Base-by-base conservation (phyloP, 1,140 invertebrate species). In the Neotoxoptera formosana region DNA sequence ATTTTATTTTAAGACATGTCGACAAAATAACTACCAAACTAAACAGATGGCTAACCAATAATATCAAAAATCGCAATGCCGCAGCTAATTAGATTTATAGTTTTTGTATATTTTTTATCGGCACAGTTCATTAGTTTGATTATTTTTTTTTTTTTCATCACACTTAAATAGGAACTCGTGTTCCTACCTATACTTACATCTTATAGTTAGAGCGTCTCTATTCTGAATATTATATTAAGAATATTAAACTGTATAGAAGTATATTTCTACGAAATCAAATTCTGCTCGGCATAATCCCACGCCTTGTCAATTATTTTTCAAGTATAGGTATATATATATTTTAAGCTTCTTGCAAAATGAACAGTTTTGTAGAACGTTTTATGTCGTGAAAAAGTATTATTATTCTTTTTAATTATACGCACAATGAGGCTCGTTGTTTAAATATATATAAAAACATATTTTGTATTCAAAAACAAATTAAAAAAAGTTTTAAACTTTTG, bases 361-460 rank as follows among this genome's bases (percentile, higher is more conserved):
- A 76, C 60, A 76, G n/a, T n/a, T 67, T 67, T 67, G 30, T 67
- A 67, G 30, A 67, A 67, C 60, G 60, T 67, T 76, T 76, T 76
- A 76, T 76, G 60, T 76, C 60, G 11, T n/a, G n/a, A 76, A 76
- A 67, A 76, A 76, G 51, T 76, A 76, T 76, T 76, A 76, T n/a
- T 76, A 76, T 76, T 67, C 30, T 67, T n/a, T 76, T 76, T 76
- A 76, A 76, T 76, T 76, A 76, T 76, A 76, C 30, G 14, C 60
- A 76, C 30, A 76, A 76, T 76, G 17, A 76, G 60, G n/a, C 60
- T 76, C n/a, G 60, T 76, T 76, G 60, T 34, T 76, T 76, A 83
- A 36, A 83, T 83, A 83, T 83, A 83, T 83, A 83, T 20, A 83
- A 83, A 83, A 36, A 83, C 51, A 53, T 83, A 83, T 83, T 83